Evolutionary conservation across 2,797 vertebrate genomes (phyloP), one percentile per base, ranked within the genome.

Genomic region (Varecia variegata): DNA sequence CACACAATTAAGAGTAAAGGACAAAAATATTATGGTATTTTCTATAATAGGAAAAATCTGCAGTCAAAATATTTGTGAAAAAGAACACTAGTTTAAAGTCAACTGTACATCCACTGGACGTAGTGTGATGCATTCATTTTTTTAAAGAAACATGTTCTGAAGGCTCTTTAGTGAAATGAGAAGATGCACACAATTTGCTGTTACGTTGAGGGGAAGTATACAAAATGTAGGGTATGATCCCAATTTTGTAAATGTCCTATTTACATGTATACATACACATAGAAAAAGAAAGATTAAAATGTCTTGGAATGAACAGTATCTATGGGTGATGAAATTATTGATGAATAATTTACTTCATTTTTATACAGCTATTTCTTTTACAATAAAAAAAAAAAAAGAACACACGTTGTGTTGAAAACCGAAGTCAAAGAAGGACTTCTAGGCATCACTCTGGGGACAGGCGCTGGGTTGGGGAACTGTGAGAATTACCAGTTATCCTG

Each of bases 1-100:
- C 43, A 58, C 40, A 79, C 90, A 93, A 92, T 96, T 96, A 96
- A 90, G 71, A 86, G 71, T 79, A 74, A 94, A 96, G 88, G 79
- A 86, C 70, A 87, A 94, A 73, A 90, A n/a, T 65, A 88, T 86
- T 70, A 40, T 12, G 88, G 86, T 65, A 82, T 79, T 92, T 93
- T 89, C 91, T 97, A 56, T 68, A 89, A 86, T 38, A 81, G 96
- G 74, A 94, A 98, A 97, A 96, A 54, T 45, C 54, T 68, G 90
- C 32, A 52, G 56, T 83, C 86, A 95, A 95, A 94, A 93, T 56
- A 88, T 43, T 88, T 40, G 83, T 88, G 60, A 54, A 91, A 92
- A 94, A 87, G 43, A 54, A 20, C 54, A 58, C 62, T 35, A 20
- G 77, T 23, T 70, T 40, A 40, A 60, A 92, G 94, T 76, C 67